Evolutionary conservation across 2,113 vertebrate species (phyloP).

Genomic region (Gnathonemus longibarbis): DNA sequence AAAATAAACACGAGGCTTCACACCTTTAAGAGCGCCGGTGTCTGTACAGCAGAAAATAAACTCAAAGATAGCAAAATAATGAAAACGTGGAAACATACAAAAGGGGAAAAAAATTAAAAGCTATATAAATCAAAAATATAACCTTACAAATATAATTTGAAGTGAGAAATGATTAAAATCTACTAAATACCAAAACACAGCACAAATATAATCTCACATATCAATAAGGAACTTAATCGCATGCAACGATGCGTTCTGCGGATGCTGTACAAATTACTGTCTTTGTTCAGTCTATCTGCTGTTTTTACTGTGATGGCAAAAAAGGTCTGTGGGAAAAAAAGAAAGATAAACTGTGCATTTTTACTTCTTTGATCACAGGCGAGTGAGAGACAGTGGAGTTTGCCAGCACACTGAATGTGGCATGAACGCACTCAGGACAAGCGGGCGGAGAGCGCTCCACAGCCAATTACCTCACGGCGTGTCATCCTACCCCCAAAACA

Average conservation of each 20-base stretch:
- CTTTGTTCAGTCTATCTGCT: conserved; percentile 26
- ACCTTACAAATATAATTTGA: conserved; percentile 64
- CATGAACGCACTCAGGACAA: conserved; percentile 26
- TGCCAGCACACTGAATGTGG: conserved; percentile 39
- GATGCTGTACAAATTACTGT: conserved; percentile 70
- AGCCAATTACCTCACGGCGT: conserved; percentile 34
- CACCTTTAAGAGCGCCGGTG: conserved; percentile 56
- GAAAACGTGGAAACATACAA: conserved; percentile 39
- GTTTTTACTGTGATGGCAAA: conserved; percentile 21
- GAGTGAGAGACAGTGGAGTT: conserved; percentile 55
- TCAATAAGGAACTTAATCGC: conserved; percentile 74
- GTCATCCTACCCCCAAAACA: conserved; percentile 43
- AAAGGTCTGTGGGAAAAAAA: conserved; percentile 42
- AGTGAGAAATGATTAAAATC: conserved; percentile 67
- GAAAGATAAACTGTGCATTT: conserved; percentile 45
- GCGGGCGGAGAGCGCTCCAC: not conserved
- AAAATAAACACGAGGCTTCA: conserved; percentile 54
- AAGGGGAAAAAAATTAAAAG: conserved; percentile 55
- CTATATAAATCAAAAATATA: conserved; percentile 57
- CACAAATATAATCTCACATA: conserved; percentile 75
- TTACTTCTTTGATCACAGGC: conserved; percentile 48
- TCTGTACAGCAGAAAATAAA: conserved; percentile 59
- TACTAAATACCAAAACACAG: conserved; percentile 72
- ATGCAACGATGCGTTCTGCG: conserved; percentile 76
- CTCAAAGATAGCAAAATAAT: conserved; percentile 41